Evolutionary conservation across 2,113 vertebrate species (phyloP).

Genomic region (Cathartes aura): DNA sequence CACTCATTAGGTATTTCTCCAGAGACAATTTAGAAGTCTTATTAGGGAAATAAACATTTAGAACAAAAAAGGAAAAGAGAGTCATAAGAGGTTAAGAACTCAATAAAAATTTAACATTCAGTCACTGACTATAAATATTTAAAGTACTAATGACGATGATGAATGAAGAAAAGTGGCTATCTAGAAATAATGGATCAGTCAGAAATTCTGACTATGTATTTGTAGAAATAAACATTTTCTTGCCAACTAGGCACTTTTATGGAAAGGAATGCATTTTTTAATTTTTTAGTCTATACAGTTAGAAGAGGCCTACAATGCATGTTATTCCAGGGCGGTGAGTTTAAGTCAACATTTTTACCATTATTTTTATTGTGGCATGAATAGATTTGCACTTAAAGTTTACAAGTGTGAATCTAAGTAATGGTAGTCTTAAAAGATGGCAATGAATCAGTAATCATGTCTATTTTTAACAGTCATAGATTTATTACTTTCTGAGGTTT

Average conservation of each 20-base stretch:
- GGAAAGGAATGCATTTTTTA: not conserved
- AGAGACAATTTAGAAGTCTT: constrained; percentile 21
- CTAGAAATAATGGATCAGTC: not conserved
- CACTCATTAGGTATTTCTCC: not conserved
- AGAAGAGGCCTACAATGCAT: not conserved
- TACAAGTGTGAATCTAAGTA: not conserved
- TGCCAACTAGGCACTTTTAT: not conserved
- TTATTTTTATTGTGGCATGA: not conserved
- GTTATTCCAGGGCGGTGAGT: not conserved
- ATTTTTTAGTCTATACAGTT: not conserved
- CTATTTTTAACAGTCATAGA: not conserved
- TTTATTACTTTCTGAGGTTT: not conserved
- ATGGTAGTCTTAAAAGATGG: not conserved
- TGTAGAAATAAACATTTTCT: not conserved
- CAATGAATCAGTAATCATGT: not conserved
- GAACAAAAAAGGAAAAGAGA: not conserved
- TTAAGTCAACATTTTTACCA: not conserved
- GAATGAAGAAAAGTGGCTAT: not conserved
- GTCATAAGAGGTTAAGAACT: not conserved
- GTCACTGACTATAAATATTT: constrained; percentile 16
- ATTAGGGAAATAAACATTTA: constrained; percentile 38
- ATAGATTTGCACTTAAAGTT: not conserved
- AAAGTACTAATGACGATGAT: not conserved
- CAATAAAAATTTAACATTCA: constrained; percentile 24
- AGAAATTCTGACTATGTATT: not conserved